Conservation (phyloP, 1,140 invertebrate species). For the Chironomus striatipennis region DNA sequence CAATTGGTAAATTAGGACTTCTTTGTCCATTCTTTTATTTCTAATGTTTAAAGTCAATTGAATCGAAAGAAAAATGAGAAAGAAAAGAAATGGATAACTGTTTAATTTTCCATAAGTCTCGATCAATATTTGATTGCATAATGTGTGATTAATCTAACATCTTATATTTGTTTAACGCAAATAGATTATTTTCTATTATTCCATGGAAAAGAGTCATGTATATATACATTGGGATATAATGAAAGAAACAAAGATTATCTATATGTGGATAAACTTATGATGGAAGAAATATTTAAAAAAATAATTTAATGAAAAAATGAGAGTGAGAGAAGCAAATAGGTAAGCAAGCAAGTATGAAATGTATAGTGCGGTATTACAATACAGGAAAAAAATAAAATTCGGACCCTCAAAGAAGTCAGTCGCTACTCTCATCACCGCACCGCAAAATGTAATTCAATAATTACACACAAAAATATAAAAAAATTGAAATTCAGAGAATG, state of each 20-base stretch:
- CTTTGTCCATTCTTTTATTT: too few species aligned
- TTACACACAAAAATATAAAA: background rate
- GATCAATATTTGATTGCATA: conserved; percentile 14
- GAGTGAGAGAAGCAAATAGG: conserved; percentile 4
- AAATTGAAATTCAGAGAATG: background rate
- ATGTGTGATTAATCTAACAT: conserved; percentile 14
- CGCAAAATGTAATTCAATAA: background rate
- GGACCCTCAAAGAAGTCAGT: conserved; percentile 1
- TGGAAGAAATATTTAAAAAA: background rate
- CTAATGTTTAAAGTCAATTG: too few species aligned
- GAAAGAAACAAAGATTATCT: background rate
- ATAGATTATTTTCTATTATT: conserved; percentile 15
- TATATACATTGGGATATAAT: background rate
- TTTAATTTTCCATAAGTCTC: conserved; percentile 9
- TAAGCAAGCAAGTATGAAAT: background rate
- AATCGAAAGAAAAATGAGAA: too few species aligned
- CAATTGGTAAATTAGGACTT: too few species aligned
- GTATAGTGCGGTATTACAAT: background rate
- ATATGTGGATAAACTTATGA: background rate
- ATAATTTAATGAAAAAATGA: background rate
- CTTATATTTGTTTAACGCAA: background rate
- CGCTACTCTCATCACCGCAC: background rate
- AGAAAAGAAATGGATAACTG: conserved; percentile 2
- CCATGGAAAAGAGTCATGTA: background rate
- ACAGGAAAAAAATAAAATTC: background rate